Conservation (phyloP, 2,113 vertebrate species). For the Acanthisitta chloris region DNA sequence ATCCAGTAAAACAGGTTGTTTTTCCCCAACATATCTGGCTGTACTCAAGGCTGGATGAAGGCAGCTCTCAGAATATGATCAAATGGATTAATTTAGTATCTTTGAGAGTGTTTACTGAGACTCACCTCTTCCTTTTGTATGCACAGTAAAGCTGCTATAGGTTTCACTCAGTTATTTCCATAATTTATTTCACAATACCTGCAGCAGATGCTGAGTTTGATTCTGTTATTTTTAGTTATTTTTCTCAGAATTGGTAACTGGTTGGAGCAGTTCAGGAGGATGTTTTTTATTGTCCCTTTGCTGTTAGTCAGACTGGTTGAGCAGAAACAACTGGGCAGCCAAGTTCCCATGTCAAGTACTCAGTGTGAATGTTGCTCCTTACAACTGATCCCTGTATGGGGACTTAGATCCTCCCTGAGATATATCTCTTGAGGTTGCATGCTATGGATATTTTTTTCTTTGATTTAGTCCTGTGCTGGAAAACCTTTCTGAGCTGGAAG, state of each 20-base stretch:
- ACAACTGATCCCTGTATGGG: neutral
- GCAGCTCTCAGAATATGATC: neutral
- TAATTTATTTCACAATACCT: neutral
- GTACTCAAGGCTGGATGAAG: neutral
- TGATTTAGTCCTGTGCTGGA: neutral
- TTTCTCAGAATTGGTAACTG: neutral
- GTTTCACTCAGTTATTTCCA: neutral
- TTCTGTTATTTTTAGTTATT: neutral
- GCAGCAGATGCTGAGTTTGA: neutral
- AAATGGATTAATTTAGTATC: neutral
- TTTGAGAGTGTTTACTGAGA: neutral
- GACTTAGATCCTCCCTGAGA: neutral
- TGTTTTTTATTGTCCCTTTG: neutral
- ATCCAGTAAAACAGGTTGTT: neutral
- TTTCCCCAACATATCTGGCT: neutral
- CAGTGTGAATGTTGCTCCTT: accelerated
- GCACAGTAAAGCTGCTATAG: neutral
- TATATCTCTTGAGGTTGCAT: neutral
- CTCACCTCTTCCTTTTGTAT: neutral
- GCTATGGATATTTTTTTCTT: neutral
- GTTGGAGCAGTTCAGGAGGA: neutral
- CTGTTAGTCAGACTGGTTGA: neutral
- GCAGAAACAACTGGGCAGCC: neutral
- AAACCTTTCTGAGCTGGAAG: neutral
- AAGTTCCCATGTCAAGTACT: neutral